A percentile compares a stretch with the other conserved stretches of the same genome.
phyloP scores from a whole-genome alignment of 2,797 vertebrate species.

The Phylloscopus collybita region DNA sequence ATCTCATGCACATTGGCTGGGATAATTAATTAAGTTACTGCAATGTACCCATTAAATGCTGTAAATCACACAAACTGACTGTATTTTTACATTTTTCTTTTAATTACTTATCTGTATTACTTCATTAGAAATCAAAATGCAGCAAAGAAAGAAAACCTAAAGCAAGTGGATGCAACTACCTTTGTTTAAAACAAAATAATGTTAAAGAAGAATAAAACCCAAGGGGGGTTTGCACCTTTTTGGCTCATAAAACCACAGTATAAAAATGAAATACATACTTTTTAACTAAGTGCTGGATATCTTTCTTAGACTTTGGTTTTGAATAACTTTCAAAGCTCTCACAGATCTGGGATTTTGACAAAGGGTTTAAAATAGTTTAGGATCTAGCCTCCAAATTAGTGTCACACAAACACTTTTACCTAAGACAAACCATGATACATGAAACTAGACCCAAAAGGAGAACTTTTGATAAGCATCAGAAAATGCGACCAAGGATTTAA shows the following conservation, averaged over 20 bases:
- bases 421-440: neutral
- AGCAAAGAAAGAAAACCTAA: neutral
- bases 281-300: neutral
- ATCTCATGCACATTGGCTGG: neutral
- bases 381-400: neutral
- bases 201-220: neutral
- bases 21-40: neutral
- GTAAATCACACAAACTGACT: neutral
- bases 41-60: neutral
- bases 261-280: neutral
- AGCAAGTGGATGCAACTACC: neutral
- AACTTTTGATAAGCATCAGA: neutral
- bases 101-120: neutral
- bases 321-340: neutral
- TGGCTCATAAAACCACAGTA: neutral
- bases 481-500: neutral
- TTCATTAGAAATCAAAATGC: neutral
- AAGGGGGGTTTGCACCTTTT: neutral
- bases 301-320: neutral
- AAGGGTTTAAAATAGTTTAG: neutral
- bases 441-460: neutral
- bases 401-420: neutral
- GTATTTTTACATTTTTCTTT: neutral
- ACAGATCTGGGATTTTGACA: neutral
- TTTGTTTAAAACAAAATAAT: neutral